Evolutionary conservation across 2,113 vertebrate genomes (phyloP), one percentile per base, ranked within the genome.

Genomic region (Urocitellus parryii): DNA sequence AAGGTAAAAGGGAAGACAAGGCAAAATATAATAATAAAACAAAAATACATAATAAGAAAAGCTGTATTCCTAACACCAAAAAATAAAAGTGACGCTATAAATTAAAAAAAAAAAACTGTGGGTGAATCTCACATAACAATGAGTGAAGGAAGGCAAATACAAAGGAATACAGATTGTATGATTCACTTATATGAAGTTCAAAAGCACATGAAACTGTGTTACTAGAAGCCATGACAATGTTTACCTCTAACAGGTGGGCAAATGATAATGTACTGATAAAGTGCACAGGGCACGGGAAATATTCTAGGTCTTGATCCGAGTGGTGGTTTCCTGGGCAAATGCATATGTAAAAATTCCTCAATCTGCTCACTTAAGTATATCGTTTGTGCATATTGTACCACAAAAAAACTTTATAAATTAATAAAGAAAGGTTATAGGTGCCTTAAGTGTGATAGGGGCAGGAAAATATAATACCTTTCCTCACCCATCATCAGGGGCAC

Each of bases 31-130:
- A 63, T 86, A 29, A 88, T 58, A 45, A 83, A 68, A 79, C 9
- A 48, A 72, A 94, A 93, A 91, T 24, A 45, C 17, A 22, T 24
- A 92, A 56, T 13, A 72, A 78, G 68, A 94, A 85, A 84, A 6
- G 6, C 39, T 93, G 27, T 68, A 39, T 86, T 25, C 61, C 16
- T 24, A n/a, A 5, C 32, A 56, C 22, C 45, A 45, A 53, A 68
- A 70, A 63, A 65, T 11, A n/a, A 70, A 80, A 79, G 2, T 68
- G 89, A 82, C 34, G 18, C 14, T 80, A 48, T 22, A 93, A 37
- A 58, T 53, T 8, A 8, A 45, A 45, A 45, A 61, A 85, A 34
- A 72, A 90, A 73, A n/a, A 27, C 39, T 6, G 39, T 68, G 17
- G 20, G 72, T 74, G 91, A 72, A 74, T 45, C 83, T 89, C n/a